Percentiles rank a stretch among this genome's conserved stretches.
phyloP scores from a whole-genome alignment of 2,113 vertebrate genomes.

The Mola mola region DNA sequence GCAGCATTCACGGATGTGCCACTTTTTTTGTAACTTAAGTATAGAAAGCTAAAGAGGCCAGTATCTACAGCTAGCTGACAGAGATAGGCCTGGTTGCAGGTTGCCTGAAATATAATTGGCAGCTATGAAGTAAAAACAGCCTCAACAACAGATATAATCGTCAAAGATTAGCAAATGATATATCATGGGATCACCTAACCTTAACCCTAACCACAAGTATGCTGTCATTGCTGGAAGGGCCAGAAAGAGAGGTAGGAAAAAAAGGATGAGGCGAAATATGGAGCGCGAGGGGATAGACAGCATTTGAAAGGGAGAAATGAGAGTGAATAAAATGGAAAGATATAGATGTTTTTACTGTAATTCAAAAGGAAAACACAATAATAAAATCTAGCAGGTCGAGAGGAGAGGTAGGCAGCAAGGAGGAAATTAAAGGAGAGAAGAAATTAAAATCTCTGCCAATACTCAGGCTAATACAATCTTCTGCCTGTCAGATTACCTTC shows the following conservation, averaged over 20 bases:
- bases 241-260: background rate
- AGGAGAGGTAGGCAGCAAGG: slow-evolving; percentile 41
- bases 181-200: slow-evolving; percentile 75
- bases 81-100: slow-evolving; percentile 58
- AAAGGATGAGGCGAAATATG: slow-evolving; percentile 36
- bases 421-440: slow-evolving; percentile 57
- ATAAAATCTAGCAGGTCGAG: slow-evolving; percentile 73
- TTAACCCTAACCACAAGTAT: no score
- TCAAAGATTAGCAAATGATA: slow-evolving; percentile 81
- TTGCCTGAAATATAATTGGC: slow-evolving; percentile 74
- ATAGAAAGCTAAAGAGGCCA: no score
- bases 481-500: slow-evolving; percentile 84
- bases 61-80: slow-evolving; percentile 68
- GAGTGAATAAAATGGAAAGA: slow-evolving; percentile 45
- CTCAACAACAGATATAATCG: slow-evolving; percentile 80
- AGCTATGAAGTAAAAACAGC: slow-evolving; percentile 76
- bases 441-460: slow-evolving; percentile 83
- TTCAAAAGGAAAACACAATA: slow-evolving; percentile 74
- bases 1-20: no score
- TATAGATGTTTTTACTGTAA: slow-evolving; percentile 71
- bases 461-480: slow-evolving; percentile 80
- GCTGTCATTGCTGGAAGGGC: slow-evolving; percentile 67
- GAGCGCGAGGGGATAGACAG: slow-evolving; percentile 27
- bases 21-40: no score
- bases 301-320: no score